Percentiles rank a stretch among this genome's conserved stretches.
These are phyloP conservation scores for Dendrolimus punctatus DNA, from an alignment of 1,140 invertebrate species.

Conservation along the genomic window DNA sequence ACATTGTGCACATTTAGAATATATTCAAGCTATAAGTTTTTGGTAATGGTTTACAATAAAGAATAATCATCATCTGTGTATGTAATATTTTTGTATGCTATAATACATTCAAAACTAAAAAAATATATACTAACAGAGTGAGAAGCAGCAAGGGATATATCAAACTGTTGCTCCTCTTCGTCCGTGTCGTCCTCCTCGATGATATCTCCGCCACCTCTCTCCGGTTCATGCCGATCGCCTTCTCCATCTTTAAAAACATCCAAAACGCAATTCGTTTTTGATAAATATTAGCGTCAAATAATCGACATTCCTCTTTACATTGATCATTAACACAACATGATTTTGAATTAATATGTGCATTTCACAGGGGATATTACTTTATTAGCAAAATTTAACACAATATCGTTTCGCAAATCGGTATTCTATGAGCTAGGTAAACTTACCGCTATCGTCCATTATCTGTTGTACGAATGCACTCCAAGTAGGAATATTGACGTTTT, in stretches of 20 bases:
- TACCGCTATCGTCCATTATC: constrained; percentile 39
- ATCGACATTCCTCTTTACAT: too few species aligned
- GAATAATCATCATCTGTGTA: too few species aligned
- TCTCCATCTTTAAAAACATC: constrained; percentile 6
- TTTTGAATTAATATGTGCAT: too few species aligned
- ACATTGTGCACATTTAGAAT: too few species aligned
- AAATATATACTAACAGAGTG: constrained; percentile 65
- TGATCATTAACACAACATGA: too few species aligned
- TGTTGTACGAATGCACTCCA: constrained; percentile 20
- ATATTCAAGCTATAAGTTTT: too few species aligned
- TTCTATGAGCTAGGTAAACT: constrained; percentile 5
- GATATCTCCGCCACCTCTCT: constrained; percentile 6
- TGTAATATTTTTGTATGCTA: too few species aligned
- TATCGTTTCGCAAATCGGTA: neutral
- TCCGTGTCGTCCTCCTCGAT: constrained; percentile 15
- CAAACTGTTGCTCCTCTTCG: constrained; percentile 52
- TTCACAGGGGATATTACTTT: too few species aligned
- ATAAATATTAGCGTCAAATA: too few species aligned
- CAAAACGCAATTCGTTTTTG: too few species aligned
- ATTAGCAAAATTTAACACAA: constrained; percentile 2
- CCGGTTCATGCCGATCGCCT: constrained; percentile 7
- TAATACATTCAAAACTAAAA: neutral
- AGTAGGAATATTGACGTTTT: constrained; percentile 26
- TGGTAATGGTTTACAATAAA: too few species aligned
- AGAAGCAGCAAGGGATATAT: constrained; percentile 64